These are phyloP conservation scores for Phataginus tricuspis DNA, from an alignment of 2,797 vertebrate genomes.

Conservation along the genomic window DNA sequence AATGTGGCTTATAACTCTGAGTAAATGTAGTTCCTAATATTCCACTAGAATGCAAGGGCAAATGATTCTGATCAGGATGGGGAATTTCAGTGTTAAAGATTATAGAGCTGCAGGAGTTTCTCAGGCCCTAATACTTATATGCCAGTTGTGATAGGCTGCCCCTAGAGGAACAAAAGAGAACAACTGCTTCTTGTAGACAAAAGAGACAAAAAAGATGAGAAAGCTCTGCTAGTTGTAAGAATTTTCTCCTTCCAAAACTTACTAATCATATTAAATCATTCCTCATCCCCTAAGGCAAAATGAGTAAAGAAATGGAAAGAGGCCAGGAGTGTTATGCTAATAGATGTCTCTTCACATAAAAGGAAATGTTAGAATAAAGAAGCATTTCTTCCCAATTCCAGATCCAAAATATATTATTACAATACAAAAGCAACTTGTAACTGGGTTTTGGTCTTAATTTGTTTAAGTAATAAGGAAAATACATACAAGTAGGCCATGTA, in stretches of 20 bases:
- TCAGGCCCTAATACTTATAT: not conserved
- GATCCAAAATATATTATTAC: not conserved
- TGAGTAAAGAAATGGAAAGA: constrained; percentile 6
- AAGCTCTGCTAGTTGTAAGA: not conserved
- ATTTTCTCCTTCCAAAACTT: not conserved
- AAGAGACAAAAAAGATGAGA: not conserved
- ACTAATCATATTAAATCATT: not conserved
- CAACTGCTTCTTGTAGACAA: not conserved
- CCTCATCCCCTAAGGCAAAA: not conserved
- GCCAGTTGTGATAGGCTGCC: not conserved
- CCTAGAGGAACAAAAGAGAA: not conserved
- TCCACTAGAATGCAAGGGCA: not conserved
- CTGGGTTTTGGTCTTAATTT: not conserved
- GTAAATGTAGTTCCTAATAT: not conserved
- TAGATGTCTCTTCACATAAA: not conserved
- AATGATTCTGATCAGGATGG: not conserved
- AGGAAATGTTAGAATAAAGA: not conserved
- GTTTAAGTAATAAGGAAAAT: not conserved
- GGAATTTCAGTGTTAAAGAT: not conserved
- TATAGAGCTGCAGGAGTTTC: not conserved
- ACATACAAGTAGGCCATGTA: not conserved
- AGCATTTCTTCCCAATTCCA: not conserved
- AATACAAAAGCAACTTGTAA: not conserved
- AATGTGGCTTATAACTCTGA: not conserved
- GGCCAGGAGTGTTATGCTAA: not conserved